phyloP scores from a whole-genome alignment of 2,113 vertebrate species.

The Callipepla californica region DNA sequence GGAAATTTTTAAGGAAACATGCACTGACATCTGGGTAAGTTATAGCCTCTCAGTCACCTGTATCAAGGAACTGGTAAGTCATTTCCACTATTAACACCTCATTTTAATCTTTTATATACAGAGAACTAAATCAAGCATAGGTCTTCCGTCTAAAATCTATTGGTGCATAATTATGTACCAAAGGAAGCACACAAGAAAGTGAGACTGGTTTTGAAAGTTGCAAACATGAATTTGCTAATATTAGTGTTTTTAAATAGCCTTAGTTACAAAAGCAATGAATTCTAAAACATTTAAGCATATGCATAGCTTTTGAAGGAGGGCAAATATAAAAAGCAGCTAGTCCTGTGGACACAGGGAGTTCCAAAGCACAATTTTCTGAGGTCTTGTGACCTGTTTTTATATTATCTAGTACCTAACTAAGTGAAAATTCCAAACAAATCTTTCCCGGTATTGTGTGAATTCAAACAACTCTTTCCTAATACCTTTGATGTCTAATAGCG shows the following conservation, averaged over 20 bases:
- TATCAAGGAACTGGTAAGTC: not conserved
- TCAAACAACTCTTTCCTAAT: not conserved
- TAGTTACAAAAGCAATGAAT: not conserved
- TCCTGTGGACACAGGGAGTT: not conserved
- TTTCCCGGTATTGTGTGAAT: not conserved
- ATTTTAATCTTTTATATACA: not conserved
- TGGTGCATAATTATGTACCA: not conserved
- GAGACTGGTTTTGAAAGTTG: not conserved
- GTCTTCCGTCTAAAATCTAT: not conserved
- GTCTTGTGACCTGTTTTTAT: not conserved
- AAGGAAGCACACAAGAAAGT: not conserved
- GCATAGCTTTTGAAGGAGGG: not conserved
- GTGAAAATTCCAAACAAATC: not conserved
- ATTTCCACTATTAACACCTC: not conserved
- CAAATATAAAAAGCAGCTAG: not conserved
- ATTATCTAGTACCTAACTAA: not conserved
- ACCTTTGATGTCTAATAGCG: not conserved
- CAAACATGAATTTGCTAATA: not conserved
- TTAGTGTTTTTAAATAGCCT: not conserved
- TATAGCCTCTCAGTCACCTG: not conserved
- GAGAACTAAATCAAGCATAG: not conserved
- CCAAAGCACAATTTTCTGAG: not conserved
- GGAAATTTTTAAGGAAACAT: not conserved
- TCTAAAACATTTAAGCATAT: not conserved
- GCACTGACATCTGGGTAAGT: not conserved